A percentile compares a stretch with the other conserved stretches of the same genome.
These are phyloP conservation scores for Drosophila borborema DNA, from an alignment of 2,888 invertebrate genomes.

Conservation along the genomic window DNA sequence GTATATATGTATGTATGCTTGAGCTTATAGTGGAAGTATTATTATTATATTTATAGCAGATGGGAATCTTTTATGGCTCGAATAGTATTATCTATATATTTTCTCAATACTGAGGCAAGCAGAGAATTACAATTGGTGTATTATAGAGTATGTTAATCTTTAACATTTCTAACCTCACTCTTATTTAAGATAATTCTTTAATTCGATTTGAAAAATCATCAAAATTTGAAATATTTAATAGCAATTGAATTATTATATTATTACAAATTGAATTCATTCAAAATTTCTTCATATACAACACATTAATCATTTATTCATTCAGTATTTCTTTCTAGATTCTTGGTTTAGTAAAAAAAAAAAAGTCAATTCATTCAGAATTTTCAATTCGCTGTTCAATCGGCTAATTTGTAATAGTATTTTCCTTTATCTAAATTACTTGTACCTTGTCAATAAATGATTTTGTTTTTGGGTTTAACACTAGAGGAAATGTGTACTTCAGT, in stretches of 20 bases:
- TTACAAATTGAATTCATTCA: neutral
- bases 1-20: neutral
- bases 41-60: neutral
- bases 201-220: no score
- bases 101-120: neutral
- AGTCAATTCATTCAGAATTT: constrained; percentile 5
- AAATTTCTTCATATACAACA: no score
- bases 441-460: constrained; percentile 13
- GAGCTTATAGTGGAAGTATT: neutral
- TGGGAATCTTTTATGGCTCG: neutral
- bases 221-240: no score
- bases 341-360: neutral
- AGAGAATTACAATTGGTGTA: no score
- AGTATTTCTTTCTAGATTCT: neutral
- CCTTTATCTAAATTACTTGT: constrained; percentile 23
- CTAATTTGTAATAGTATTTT: constrained; percentile 13
- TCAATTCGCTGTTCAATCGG: neutral
- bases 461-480: constrained; percentile 15
- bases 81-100: neutral
- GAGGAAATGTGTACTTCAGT: constrained; percentile 48
- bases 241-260: no score
- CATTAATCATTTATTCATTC: neutral
- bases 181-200: no score
- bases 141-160: no score
- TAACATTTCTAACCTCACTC: no score